Evolutionary conservation across 2,888 invertebrate genomes (phyloP).

Genomic region (Scotopteryx bipunctaria): DNA sequence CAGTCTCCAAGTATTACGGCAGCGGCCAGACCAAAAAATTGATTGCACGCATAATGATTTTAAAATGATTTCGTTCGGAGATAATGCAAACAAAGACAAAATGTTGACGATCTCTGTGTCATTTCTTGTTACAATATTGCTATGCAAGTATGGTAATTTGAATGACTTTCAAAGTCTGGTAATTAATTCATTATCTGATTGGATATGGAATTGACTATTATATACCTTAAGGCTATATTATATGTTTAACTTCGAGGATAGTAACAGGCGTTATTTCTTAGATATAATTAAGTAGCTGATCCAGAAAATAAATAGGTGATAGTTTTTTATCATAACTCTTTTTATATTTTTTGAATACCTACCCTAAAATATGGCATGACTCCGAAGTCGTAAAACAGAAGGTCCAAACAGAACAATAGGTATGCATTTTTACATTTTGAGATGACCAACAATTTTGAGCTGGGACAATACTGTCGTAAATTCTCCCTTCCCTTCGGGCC

Average conservation of each 20-base stretch:
- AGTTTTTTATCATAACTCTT: too few relatives aligned
- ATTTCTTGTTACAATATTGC: constrained; percentile 28
- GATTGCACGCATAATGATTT: constrained; percentile 7
- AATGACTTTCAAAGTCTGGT: constrained; percentile 6
- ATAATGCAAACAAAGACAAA: constrained; percentile 33
- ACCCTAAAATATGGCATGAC: not conserved
- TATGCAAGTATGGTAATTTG: constrained; percentile 27
- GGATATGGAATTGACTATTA: constrained; percentile 10
- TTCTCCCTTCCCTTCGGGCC: constrained; percentile 12
- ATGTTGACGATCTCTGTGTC: constrained; percentile 48
- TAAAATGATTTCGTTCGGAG: not conserved
- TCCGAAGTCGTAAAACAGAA: constrained; percentile 6
- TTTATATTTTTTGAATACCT: too few relatives aligned
- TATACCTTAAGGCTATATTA: constrained; percentile 6
- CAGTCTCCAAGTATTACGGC: constrained; percentile 9
- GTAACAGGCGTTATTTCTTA: too few relatives aligned
- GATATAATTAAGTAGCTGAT: too few relatives aligned
- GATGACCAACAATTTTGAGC: constrained; percentile 18
- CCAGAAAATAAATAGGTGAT: too few relatives aligned
- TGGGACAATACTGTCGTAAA: constrained; percentile 26
- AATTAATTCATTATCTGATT: constrained; percentile 17
- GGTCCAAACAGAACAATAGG: not conserved
- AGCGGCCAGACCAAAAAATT: constrained; percentile 9
- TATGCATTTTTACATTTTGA: constrained; percentile 9
- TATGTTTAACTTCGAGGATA: too few relatives aligned